These are phyloP conservation scores for Rhogogaster chlorosoma DNA, from an alignment of 2,888 invertebrate genomes.

Conservation along the genomic window DNA sequence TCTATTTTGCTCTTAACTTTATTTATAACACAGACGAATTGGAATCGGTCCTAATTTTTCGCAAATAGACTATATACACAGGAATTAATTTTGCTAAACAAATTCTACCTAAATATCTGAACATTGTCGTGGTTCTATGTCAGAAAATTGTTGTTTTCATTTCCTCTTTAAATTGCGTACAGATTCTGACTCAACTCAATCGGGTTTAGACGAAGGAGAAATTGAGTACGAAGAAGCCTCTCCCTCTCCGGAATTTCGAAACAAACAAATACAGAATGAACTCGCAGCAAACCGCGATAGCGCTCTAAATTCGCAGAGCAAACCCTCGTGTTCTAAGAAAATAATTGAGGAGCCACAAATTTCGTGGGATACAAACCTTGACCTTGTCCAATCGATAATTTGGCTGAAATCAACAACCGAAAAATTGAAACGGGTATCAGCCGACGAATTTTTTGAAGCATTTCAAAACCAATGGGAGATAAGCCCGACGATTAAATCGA, in stretches of 20 bases:
- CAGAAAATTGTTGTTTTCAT: background rate
- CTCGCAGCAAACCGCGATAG: background rate
- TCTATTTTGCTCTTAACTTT: background rate
- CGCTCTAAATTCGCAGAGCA: background rate
- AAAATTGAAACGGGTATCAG: constrained; percentile 35
- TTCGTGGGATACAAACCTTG: constrained; percentile 55
- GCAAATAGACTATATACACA: background rate
- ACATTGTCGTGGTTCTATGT: background rate
- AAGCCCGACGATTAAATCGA: background rate
- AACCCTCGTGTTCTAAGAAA: background rate
- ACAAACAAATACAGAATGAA: background rate
- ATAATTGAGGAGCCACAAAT: background rate
- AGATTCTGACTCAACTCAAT: constrained; percentile 33
- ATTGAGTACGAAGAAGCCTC: background rate
- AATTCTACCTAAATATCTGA: background rate
- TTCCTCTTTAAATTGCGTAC: background rate
- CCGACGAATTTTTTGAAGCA: background rate
- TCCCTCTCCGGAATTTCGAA: background rate
- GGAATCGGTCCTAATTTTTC: background rate
- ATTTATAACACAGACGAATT: background rate
- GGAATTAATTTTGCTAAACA: too few species aligned
- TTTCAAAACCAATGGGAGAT: constrained; percentile 24
- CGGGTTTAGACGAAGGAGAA: constrained; percentile 35
- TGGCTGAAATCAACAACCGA: constrained; percentile 56
- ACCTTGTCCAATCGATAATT: constrained; percentile 61